Base-by-base conservation (phyloP, 2,888 invertebrate species). In the Limenitis arthemis region DNA sequence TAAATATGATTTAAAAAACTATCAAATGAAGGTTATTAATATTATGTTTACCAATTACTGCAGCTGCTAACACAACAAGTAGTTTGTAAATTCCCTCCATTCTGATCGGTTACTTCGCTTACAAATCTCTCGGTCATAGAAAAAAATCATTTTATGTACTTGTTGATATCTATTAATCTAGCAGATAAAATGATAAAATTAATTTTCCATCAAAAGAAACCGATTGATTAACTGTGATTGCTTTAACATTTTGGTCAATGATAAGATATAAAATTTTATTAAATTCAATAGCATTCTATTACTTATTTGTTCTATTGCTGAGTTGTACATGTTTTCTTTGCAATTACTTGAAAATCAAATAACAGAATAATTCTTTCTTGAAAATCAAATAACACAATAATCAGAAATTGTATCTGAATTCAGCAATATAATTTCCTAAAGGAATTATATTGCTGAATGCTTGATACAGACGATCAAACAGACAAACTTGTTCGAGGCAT, bases 41-140 rank as follows among this genome's bases (percentile, higher is more conserved):
- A 5, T 33, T n/a, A 46, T 34, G 52, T 63, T 64, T 62, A 73
- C 72, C 66, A 34, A 64, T 54, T 29, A 63, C 49, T 36, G 56
- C 57, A 50, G 53, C 49, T 9, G 65, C 49, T 39, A 64, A 36
- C 12, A 67, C 41, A 33, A 56, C 38, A 8, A 66, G 46, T 39
- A 60, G 61, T 29, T 49, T 42, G 31, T 62, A 58, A 62, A 65
- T 65, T 51, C 56, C 58, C 31, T 32, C 38, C 39, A 42, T 36
- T 40, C 38, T 20, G n/a, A 30, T 5, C 46, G 12, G 34, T 6
- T 31, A 41, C 31, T 5, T 40, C 43, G 38, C 7, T 37, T 30
- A 28, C 9, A 38, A 42, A 52, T 49, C 50, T 49, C 32, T 36
- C 30, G 8, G n/a, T 30, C 6, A 32, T 47, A 34, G 39, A 32